These are phyloP conservation scores for Pomacea maculata DNA, from an alignment of 1,140 invertebrate genomes.

Conservation along the genomic window DNA sequence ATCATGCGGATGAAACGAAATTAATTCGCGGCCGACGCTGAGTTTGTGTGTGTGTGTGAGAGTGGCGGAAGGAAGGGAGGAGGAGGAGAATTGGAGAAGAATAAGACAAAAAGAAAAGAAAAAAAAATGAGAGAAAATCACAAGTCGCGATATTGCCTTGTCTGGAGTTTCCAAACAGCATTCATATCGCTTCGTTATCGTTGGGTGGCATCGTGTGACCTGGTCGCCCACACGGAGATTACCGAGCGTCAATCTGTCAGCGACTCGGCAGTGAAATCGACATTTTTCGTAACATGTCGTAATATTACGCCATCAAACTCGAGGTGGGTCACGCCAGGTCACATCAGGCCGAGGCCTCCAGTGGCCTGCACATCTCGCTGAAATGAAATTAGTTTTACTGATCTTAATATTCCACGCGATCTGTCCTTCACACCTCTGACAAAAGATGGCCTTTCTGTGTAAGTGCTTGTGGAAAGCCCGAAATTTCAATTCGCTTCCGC, in stretches of 20 bases:
- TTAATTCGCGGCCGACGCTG: not conserved
- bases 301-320: slow-evolving; percentile 17
- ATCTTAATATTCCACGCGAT: slow-evolving; percentile 1
- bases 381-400: slow-evolving; percentile 19
- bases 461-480: no score
- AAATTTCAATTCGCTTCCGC: no score
- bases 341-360: slow-evolving; percentile 4
- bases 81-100: not conserved
- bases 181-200: slow-evolving; percentile 13
- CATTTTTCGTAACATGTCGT: slow-evolving; percentile 20
- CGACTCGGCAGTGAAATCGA: slow-evolving; percentile 11
- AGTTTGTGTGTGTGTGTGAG: not conserved
- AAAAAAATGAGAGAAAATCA: not conserved
- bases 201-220: slow-evolving; percentile 1
- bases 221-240: slow-evolving; percentile 7
- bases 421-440: no score
- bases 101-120: no score
- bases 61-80: not conserved
- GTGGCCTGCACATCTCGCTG: not conserved
- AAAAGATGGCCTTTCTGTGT: no score
- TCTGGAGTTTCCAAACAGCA: slow-evolving; percentile 1
- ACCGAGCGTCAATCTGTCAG: slow-evolving; percentile 23
- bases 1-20: slow-evolving; percentile 3
- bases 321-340: slow-evolving; percentile 14
- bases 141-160: slow-evolving; percentile 9